phyloP scores from a whole-genome alignment of 2,113 vertebrate species.

The Oncorhynchus masou region DNA sequence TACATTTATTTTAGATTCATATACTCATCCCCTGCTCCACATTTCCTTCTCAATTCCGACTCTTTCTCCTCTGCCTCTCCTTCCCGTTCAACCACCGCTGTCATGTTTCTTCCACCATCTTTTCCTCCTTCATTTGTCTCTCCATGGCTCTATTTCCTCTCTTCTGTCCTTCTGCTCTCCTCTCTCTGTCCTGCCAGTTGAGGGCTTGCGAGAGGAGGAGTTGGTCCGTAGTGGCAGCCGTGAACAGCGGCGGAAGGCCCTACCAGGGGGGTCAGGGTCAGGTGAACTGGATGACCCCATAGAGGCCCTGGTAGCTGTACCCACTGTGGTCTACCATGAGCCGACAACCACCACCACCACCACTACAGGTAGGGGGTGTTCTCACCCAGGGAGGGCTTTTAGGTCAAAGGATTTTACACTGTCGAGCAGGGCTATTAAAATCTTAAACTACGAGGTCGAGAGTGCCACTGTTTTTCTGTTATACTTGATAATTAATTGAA shows the following conservation, averaged over 20 bases:
- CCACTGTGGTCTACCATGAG: conserved; percentile 65
- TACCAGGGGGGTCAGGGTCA: conserved; percentile 63
- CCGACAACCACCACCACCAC: conserved; percentile 35
- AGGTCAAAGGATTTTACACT: too few relatives aligned
- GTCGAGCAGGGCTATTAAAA: not conserved
- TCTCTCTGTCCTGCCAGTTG: conserved; percentile 47
- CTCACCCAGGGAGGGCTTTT: not conserved
- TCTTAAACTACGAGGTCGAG: not conserved
- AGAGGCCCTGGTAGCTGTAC: conserved; percentile 54
- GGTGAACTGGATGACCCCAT: conserved; percentile 64
- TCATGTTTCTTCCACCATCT: not conserved
- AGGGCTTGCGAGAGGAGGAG: conserved; percentile 69
- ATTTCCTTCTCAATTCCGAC: not conserved
- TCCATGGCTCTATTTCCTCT: not conserved
- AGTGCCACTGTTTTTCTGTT: too few relatives aligned
- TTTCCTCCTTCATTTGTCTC: not conserved
- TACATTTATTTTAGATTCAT: not conserved
- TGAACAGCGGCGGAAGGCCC: conserved; percentile 65
- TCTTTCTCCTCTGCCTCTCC: not conserved
- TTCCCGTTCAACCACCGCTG: not conserved
- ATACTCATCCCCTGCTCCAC: not conserved
- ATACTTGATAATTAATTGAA: too few relatives aligned
- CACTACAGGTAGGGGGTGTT: conserved; percentile 38
- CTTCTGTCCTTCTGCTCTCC: conserved; percentile 20
- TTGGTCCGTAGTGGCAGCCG: conserved; percentile 66